Evolutionary conservation across 2,888 invertebrate genomes (phyloP).

Genomic region (Pyrrhia umbra): DNA sequence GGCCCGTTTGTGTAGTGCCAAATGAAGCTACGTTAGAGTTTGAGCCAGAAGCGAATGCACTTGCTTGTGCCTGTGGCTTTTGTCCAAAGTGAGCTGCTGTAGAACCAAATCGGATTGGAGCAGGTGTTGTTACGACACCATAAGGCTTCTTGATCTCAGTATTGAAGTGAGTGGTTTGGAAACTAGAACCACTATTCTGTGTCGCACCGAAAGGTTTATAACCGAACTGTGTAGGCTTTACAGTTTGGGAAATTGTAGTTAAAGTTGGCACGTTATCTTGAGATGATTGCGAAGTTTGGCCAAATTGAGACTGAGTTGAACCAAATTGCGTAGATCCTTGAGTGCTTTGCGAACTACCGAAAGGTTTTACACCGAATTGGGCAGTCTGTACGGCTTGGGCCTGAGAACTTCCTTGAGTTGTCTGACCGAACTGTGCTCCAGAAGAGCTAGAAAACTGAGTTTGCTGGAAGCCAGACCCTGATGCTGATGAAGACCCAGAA

Average conservation of each 20-base stretch:
- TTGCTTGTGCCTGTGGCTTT: conserved; percentile 32
- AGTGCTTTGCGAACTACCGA: conserved; percentile 13
- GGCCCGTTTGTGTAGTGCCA: conserved; percentile 31
- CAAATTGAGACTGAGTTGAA: conserved; percentile 20
- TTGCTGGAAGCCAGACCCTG: conserved; percentile 27
- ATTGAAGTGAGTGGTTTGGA: not conserved
- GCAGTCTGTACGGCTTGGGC: conserved; percentile 3
- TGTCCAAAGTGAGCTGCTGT: conserved; percentile 19
- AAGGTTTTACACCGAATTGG: conserved; percentile 24
- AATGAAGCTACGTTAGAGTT: conserved; percentile 30
- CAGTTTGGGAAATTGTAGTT: conserved; percentile 36
- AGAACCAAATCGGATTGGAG: conserved; percentile 20
- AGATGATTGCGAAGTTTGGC: conserved; percentile 18
- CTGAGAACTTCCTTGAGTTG: conserved; percentile 15
- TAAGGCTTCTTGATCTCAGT: no score
- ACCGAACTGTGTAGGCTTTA: conserved; percentile 15
- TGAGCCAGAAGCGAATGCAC: conserved; percentile 38
- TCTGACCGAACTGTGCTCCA: conserved; percentile 20
- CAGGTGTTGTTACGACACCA: no score
- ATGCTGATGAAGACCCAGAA: conserved; percentile 15
- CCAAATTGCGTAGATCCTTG: conserved; percentile 25
- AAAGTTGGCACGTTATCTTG: conserved; percentile 16
- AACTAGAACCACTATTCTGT: not conserved
- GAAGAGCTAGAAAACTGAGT: conserved; percentile 24
- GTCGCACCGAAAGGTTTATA: conserved; percentile 36